phyloP scores from a whole-genome alignment of 1,140 invertebrate genomes.

The Pentalonia nigronervosa region DNA sequence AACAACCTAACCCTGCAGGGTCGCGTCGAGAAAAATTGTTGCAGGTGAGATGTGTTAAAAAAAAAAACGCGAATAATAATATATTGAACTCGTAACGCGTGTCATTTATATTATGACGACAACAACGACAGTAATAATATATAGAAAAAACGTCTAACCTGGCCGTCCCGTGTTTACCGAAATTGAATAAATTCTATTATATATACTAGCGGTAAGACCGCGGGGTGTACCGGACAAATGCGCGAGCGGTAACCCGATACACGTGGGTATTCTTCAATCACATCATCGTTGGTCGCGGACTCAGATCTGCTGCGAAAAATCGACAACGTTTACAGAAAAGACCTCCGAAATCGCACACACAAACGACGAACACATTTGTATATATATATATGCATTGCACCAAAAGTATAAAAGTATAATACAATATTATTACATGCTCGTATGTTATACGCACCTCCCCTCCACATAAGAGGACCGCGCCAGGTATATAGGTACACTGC shows the following conservation, averaged over 20 bases:
- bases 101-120: background rate
- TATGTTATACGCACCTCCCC: no score
- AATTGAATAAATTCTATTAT: background rate
- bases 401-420: background rate
- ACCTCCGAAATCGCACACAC: background rate
- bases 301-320: background rate
- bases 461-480: no score
- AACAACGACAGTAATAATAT: background rate
- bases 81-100: background rate
- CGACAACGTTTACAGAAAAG: background rate
- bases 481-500: background rate
- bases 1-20: background rate
- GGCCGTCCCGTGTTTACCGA: background rate
- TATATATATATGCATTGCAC: background rate
- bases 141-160: background rate
- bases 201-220: background rate
- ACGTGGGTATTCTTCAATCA: constrained; percentile 35
- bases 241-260: constrained; percentile 23
- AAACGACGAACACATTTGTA: background rate
- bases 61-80: background rate
- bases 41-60: background rate
- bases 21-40: background rate
- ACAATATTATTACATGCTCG: no score
- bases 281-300: background rate
- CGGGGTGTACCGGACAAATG: background rate